Evolutionary conservation across 2,113 vertebrate genomes (phyloP).

Genomic region (Burhinus bistriatus): DNA sequence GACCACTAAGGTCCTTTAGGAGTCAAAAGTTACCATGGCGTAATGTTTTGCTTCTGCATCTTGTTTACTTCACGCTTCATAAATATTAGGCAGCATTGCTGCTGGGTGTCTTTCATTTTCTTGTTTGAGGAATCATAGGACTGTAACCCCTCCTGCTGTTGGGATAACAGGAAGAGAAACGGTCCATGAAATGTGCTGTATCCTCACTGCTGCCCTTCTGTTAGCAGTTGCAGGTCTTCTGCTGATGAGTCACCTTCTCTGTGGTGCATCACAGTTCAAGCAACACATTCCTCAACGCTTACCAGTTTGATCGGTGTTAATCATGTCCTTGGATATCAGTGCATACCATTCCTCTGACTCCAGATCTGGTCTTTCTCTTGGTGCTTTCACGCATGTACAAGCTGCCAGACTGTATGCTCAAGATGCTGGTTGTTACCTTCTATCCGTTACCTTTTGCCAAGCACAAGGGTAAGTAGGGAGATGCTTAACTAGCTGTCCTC

Average conservation of each 20-base stretch:
- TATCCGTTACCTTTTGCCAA: neutral
- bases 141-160: neutral
- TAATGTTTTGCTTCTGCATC: neutral
- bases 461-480: neutral
- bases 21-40: neutral
- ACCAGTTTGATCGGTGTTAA: neutral
- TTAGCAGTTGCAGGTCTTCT: neutral
- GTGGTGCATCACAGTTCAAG: neutral
- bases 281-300: neutral
- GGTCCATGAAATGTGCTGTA: neutral
- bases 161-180: neutral
- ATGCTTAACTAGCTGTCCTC: neutral
- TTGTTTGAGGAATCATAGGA: neutral
- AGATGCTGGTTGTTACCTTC: neutral
- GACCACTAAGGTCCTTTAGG: neutral
- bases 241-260: neutral
- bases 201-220: neutral
- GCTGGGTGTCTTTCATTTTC: neutral
- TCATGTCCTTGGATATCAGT: neutral
- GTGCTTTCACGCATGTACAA: neutral
- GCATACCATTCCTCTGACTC: neutral
- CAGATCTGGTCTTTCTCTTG: neutral
- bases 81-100: neutral
- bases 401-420: neutral
- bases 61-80: neutral